Percentiles rank a stretch among this genome's conserved stretches.
Conservation (phyloP, 2,888 invertebrate species). For the Micoletzkya japonica region DNA sequence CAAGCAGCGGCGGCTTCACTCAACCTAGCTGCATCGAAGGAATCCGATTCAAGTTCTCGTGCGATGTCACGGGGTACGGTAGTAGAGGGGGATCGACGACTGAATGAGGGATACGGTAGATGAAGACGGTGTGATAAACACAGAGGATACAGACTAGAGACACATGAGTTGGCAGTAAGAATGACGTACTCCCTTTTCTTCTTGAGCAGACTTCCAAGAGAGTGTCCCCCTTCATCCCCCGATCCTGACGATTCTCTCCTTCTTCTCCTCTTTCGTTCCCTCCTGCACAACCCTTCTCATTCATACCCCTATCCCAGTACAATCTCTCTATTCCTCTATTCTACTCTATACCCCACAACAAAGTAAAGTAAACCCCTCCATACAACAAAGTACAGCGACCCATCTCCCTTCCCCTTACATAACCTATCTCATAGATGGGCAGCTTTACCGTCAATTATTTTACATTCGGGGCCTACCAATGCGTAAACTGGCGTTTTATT, state of each 20-base stretch:
- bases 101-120: not conserved
- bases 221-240: conserved; percentile 21
- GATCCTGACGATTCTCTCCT: not conserved
- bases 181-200: conserved; percentile 23
- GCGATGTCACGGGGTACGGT: conserved; percentile 31
- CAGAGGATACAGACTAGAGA: too few relatives aligned
- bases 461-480: too few relatives aligned
- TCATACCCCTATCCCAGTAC: not conserved
- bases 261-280: conserved; percentile 4
- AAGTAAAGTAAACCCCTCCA: too few relatives aligned
- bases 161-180: too few relatives aligned
- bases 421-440: too few relatives aligned
- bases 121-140: too few relatives aligned
- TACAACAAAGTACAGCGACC: not conserved
- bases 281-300: conserved; percentile 1
- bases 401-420: conserved; percentile 19
- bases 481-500: too few relatives aligned
- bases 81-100: conserved; percentile 26
- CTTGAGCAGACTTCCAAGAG: conserved; percentile 28
- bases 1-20: conserved; percentile 48
- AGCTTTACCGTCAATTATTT: too few relatives aligned
- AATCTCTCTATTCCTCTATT: too few relatives aligned
- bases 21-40: conserved; percentile 45
- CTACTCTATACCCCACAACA: too few relatives aligned
- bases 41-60: conserved; percentile 29